phyloP scores from a whole-genome alignment of 2,113 vertebrate species.

The Thermophis baileyi region DNA sequence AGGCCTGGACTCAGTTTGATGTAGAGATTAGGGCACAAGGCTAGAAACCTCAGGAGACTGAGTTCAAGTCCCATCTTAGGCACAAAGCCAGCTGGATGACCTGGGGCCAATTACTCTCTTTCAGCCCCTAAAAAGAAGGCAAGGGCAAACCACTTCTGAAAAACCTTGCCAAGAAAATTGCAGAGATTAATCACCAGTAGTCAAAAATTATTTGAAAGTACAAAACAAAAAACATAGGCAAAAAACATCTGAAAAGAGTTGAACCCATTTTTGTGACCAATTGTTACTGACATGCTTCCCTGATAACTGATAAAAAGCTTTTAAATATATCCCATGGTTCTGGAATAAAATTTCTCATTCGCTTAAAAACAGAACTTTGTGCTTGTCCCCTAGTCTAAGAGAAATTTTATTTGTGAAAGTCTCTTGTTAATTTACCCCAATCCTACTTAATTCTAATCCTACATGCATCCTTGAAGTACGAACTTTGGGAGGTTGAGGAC shows the following conservation, averaged over 20 bases:
- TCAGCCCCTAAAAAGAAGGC: no score
- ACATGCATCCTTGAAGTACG: not conserved
- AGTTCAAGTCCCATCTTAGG: not conserved
- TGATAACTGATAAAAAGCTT: not conserved
- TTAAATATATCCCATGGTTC: not conserved
- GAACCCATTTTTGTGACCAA: not conserved
- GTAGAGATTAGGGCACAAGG: not conserved
- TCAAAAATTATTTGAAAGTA: not conserved
- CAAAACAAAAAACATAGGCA: not conserved
- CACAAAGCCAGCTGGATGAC: not conserved
- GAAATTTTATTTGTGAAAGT: not conserved
- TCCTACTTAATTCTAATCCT: slow-evolving; percentile 11
- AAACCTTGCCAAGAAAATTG: not conserved
- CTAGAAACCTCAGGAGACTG: not conserved
- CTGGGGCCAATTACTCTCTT: not conserved
- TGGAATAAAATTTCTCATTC: not conserved
- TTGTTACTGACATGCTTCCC: not conserved
- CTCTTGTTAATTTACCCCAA: not conserved
- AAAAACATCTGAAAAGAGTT: not conserved
- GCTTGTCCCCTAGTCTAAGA: not conserved
- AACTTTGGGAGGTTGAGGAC: not conserved
- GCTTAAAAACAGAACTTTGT: not conserved
- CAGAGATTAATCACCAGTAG: not conserved
- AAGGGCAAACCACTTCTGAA: no score
- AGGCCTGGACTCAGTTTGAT: not conserved